phyloP scores from a whole-genome alignment of 2,797 vertebrate species.

The Fundulus diaphanus region DNA sequence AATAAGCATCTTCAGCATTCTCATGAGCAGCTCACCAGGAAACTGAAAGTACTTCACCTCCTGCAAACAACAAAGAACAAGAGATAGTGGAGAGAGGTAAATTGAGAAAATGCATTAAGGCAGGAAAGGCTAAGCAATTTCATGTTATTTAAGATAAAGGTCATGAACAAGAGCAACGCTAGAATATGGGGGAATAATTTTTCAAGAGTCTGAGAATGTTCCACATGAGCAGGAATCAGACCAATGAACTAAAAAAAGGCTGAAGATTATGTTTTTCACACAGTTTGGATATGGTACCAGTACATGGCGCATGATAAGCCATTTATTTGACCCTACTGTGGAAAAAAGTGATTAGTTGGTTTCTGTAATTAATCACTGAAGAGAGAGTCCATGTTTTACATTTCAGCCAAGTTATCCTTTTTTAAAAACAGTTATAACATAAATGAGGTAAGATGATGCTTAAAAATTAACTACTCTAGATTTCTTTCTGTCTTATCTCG shows the following conservation, averaged over 20 bases:
- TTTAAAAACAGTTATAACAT: neutral
- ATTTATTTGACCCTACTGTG: neutral
- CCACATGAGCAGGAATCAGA: too few species aligned
- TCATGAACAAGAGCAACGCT: neutral
- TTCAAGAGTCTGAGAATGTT: neutral
- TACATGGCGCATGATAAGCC: neutral
- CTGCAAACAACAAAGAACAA: slow-evolving; percentile 65
- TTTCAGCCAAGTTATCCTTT: neutral
- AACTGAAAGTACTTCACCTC: slow-evolving; percentile 98
- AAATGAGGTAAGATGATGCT: too few species aligned
- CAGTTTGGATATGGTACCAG: neutral
- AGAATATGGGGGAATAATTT: neutral
- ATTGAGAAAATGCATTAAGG: neutral
- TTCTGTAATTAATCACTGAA: neutral
- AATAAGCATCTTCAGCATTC: slow-evolving; percentile 96
- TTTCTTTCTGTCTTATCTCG: too few species aligned
- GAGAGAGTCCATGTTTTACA: neutral
- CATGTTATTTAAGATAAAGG: neutral
- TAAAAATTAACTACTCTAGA: too few species aligned
- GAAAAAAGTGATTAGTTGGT: neutral
- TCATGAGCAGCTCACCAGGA: slow-evolving; percentile 94
- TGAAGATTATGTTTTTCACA: neutral
- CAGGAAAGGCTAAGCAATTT: neutral
- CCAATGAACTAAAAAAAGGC: neutral
- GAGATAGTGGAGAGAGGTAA: neutral